Conservation (phyloP, 1,140 invertebrate genomes). For the Diachasmimorpha longicaudata region DNA sequence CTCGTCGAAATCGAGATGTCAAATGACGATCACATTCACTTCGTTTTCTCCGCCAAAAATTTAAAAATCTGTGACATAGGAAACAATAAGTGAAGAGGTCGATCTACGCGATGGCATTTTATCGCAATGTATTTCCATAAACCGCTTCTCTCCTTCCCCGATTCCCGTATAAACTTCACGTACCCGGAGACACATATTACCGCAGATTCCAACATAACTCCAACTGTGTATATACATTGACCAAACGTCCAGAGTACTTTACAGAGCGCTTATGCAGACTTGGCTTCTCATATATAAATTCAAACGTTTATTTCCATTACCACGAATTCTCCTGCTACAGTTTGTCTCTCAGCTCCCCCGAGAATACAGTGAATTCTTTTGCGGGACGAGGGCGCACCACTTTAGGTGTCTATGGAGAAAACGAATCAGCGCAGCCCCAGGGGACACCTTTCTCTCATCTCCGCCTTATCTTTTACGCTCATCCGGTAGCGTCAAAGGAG, state of each 20-base stretch:
- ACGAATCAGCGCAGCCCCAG: constrained; percentile 9
- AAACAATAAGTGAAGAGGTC: no score
- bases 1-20: no score
- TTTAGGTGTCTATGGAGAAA: neutral
- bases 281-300: neutral
- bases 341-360: neutral
- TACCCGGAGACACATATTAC: neutral
- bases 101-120: no score
- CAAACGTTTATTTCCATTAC: constrained; percentile 14
- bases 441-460: constrained; percentile 6
- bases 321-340: neutral
- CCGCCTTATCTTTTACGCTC: neutral
- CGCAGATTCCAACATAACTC: neutral
- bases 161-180: neutral
- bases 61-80: no score
- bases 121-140: no score
- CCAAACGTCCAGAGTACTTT: neutral
- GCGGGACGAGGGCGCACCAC: neutral
- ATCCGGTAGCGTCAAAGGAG: constrained; percentile 10
- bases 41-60: no score
- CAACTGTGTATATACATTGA: neutral
- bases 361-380: constrained; percentile 8
- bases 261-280: neutral
- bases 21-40: no score
- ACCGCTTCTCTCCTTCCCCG: no score